Evolutionary conservation across 2,888 invertebrate genomes (phyloP).

Genomic region (Drosophila quinaria): DNA sequence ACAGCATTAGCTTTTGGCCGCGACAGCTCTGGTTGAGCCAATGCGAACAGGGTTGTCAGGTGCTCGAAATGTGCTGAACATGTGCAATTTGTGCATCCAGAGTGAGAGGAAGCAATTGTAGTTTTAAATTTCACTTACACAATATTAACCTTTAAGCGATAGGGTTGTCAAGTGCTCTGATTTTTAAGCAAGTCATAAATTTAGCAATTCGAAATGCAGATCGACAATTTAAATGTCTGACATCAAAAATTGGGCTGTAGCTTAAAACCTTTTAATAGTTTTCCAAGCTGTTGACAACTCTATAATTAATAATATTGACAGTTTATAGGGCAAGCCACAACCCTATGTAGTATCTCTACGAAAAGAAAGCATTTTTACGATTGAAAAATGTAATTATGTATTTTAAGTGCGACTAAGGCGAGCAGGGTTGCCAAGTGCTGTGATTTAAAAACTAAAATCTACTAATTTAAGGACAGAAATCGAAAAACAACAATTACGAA

Average conservation of each 20-base stretch:
- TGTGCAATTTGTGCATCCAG: neutral
- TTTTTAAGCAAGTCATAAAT: too few species aligned
- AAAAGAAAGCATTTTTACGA: too few species aligned
- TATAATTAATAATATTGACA: too few species aligned
- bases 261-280: too few species aligned
- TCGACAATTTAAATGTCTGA: neutral
- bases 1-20: slow-evolving; percentile 12
- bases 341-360: too few species aligned
- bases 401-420: too few species aligned
- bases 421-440: neutral
- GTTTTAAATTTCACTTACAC: neutral
- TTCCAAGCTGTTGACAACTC: too few species aligned
- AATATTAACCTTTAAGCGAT: neutral
- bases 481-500: neutral
- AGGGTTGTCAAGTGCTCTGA: too few species aligned
- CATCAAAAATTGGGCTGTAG: too few species aligned
- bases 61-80: neutral
- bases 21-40: slow-evolving; percentile 7
- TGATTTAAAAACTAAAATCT: neutral
- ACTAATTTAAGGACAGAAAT: neutral
- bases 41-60: slow-evolving; percentile 12
- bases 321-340: too few species aligned
- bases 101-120: neutral
- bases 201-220: neutral
- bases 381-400: too few species aligned